Conservation (phyloP, 2,888 invertebrate genomes). For the Drosophila diplacantha region DNA sequence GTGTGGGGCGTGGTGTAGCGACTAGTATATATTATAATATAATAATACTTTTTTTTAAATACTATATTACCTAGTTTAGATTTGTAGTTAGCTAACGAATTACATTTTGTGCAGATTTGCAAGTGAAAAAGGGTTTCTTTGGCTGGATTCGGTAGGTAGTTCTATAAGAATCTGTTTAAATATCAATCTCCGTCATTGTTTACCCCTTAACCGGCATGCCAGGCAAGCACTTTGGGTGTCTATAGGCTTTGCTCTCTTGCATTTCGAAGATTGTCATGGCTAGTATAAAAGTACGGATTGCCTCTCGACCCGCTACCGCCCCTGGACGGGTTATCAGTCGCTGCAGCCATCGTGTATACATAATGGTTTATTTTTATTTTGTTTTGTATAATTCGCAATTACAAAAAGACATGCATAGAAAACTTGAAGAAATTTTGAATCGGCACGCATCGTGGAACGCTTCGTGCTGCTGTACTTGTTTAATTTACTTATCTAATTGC, state of each 20-base stretch:
- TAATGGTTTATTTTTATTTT: slow-evolving; percentile 33
- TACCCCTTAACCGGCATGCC: not conserved
- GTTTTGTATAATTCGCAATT: slow-evolving; percentile 51
- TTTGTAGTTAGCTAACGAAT: slow-evolving; percentile 1
- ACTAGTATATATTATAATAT: not conserved
- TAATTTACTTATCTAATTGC: slow-evolving; percentile 46
- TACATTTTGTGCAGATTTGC: slow-evolving; percentile 3
- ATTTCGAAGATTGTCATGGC: not conserved
- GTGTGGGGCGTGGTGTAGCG: slow-evolving; percentile 86
- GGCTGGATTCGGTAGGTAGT: not conserved
- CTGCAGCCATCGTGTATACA: slow-evolving; percentile 11
- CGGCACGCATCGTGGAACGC: not conserved
- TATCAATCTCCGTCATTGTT: not conserved
- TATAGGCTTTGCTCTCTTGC: not conserved
- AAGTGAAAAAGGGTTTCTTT: not conserved
- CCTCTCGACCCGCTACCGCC: not conserved
- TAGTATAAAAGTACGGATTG: not conserved
- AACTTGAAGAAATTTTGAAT: slow-evolving; percentile 32
- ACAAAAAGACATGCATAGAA: slow-evolving; percentile 48
- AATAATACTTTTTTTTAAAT: not conserved
- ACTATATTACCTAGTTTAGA: not conserved
- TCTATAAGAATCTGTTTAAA: not conserved
- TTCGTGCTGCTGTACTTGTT: slow-evolving; percentile 6
- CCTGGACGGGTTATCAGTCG: slow-evolving; percentile 9
- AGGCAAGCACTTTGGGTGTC: not conserved